Conservation (phyloP, 1,140 invertebrate genomes). For the Periplaneta americana region DNA sequence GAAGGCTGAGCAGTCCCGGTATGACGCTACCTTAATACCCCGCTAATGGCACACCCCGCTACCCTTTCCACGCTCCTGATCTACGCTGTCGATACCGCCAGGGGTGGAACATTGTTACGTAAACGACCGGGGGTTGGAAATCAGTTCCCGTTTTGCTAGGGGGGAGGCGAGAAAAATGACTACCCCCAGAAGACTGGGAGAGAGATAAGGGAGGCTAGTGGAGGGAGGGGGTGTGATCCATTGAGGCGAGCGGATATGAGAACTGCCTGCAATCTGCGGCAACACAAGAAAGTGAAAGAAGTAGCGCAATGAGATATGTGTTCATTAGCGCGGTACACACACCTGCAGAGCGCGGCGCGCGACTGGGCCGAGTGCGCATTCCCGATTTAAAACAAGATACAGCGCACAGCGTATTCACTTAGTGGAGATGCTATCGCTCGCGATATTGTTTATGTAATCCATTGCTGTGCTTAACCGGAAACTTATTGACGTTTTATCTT, state of each 20-base stretch:
- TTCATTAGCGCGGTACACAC: not conserved
- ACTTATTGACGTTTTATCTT: no score
- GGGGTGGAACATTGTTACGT: slow-evolving; percentile 5
- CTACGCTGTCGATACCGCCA: not conserved
- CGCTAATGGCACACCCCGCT: not conserved
- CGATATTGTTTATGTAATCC: no score
- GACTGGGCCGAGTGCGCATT: no score
- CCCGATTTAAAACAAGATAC: no score
- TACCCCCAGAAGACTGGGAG: not conserved
- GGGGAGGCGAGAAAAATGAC: slow-evolving; percentile 4
- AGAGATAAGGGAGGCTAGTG: not conserved
- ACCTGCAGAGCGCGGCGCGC: not conserved
- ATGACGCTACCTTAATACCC: not conserved
- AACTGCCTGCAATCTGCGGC: not conserved
- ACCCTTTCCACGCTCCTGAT: not conserved
- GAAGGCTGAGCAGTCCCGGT: not conserved
- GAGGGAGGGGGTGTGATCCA: not conserved
- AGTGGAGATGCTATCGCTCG: no score
- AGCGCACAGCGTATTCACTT: no score
- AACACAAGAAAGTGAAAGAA: not conserved
- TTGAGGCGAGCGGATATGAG: not conserved
- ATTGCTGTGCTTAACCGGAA: no score
- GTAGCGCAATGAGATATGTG: not conserved
- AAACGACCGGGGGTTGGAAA: slow-evolving; percentile 13
- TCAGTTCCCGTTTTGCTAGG: slow-evolving; percentile 6